Conservation (phyloP, 2,113 vertebrate species). For the mouse (Mus musculus) region GRCm39 chr7:89253001-89253500, state of each 20-base stretch:
- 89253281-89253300: neutral
- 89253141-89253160: neutral
- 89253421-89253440: conserved; percentile 26
- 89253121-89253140: neutral
- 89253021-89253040: neutral
- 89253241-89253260: neutral
- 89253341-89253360: neutral
- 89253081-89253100: neutral
- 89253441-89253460: neutral
- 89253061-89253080: conserved; percentile 27
- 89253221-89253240: neutral
- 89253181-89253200: conserved; percentile 25
- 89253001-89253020: conserved; percentile 38
- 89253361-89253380: neutral
- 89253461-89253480: conserved; percentile 4
- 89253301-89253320: conserved; percentile 12
- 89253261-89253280: neutral
- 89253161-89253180: neutral
- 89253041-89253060: neutral
- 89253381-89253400: neutral
- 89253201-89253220: neutral
- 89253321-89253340: neutral
- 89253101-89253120: neutral
- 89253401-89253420: neutral
- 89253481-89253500: neutral